Conservation (phyloP, 2,797 vertebrate species). For the Molossus molossus region DNA sequence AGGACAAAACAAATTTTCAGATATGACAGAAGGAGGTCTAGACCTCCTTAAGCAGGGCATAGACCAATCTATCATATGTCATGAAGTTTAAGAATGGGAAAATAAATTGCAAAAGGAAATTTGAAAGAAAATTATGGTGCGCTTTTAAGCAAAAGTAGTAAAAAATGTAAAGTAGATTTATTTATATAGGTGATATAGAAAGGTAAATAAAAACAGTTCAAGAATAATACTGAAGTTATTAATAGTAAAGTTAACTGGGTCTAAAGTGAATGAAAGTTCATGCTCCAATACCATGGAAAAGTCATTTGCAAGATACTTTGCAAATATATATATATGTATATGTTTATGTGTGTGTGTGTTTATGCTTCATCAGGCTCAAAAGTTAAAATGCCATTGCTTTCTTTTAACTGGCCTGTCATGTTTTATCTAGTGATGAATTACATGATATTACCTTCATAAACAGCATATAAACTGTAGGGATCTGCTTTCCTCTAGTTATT, state of each 20-base stretch:
- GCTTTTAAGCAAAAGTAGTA: background rate
- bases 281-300: background rate
- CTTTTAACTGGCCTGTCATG: conserved; percentile 63
- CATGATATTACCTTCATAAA: conserved; percentile 2
- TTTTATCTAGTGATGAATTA: conserved; percentile 70
- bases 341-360: no score
- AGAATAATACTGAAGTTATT: conserved; percentile 23
- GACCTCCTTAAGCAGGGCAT: background rate
- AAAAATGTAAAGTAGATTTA: conserved; percentile 24
- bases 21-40: background rate
- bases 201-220: background rate
- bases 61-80: background rate
- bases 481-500: conserved; percentile 30
- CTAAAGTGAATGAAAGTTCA: conserved; percentile 1
- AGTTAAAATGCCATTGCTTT: conserved; percentile 24
- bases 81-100: background rate
- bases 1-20: background rate
- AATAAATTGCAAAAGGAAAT: conserved; percentile 17
- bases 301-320: background rate
- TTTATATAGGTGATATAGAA: background rate
- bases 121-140: background rate
- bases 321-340: no score
- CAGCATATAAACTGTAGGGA: background rate
- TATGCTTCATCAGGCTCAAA: conserved; percentile 25
- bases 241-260: background rate